Evolutionary conservation across 2,888 invertebrate genomes (phyloP), one percentile per base, ranked within the genome.

Genomic region (Xanthorhoe spadicearia): DNA sequence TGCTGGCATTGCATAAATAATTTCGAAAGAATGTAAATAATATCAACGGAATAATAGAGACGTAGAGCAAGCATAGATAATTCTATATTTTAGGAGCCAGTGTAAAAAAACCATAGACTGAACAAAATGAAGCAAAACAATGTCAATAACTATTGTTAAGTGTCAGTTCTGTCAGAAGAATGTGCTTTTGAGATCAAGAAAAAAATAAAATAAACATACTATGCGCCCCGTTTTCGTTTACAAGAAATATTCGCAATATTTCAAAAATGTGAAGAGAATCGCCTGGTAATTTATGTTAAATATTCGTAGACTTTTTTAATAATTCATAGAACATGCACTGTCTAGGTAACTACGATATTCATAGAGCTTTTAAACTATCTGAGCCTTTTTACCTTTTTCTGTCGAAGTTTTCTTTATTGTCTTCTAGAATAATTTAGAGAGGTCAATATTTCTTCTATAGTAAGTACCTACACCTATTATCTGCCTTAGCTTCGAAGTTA

Each of bases 241-340:
- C 74, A 89, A 81, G 76, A 90, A 83, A 82, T 89, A 87, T 74
- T 86, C 89, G 55, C 87, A 87, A 81, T 90, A 90, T 79, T 90
- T 86, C 75, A 90, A 89, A 89, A 90, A 90, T 90, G 89, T 91
- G 75, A 90, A 90, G 75, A 84, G 85, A 70, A 86, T 91, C 73
- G 89, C 83, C 63, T 91, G 91, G 90, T 90, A 78, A 64, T 18
- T 18, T 50, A 4, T 49, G 1, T 43, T 46, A 4, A 51, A 46
- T 38, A 49, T 50, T 23, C 48, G 18, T 7, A 17, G 35, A 18
- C 28, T 28, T 49, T 2, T 32, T 58, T 38, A 51, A 18, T 52
- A 23, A 46, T 59, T 52, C 15, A 23, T 50, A 38, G 17, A 51
- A 23, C 38, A 49, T 32, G 15, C 17, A 17, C 15, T 15, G 15